phyloP scores from a whole-genome alignment of 2,113 vertebrate genomes.

The Trichechus manatus region DNA sequence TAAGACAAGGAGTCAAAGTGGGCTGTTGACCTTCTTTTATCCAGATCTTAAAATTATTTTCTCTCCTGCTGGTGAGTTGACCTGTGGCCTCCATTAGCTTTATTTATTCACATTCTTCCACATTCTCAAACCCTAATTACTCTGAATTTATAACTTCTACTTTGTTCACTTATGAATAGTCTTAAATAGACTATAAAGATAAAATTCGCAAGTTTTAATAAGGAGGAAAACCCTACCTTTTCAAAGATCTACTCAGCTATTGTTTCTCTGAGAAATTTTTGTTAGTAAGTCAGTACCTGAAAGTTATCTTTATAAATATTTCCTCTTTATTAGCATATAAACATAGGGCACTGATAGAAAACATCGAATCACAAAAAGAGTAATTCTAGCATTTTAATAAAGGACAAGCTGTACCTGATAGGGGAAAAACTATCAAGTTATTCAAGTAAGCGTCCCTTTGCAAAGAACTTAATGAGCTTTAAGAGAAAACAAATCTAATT shows the following conservation, averaged over 20 bases:
- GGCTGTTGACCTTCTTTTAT: not conserved
- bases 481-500: not conserved
- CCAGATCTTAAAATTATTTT: constrained; percentile 20
- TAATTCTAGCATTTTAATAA: not conserved
- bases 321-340: not conserved
- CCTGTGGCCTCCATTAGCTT: not conserved
- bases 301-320: constrained; percentile 34
- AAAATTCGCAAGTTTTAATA: not conserved
- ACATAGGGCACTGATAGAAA: not conserved
- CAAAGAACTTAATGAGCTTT: not conserved
- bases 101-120: constrained; percentile 36
- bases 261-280: constrained; percentile 18
- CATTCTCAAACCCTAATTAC: not conserved
- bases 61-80: not conserved
- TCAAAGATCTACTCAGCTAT: not conserved
- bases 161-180: not conserved
- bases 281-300: not conserved
- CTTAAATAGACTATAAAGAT: not conserved
- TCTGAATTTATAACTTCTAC: constrained; percentile 22
- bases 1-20: not conserved
- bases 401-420: not conserved
- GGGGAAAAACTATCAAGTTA: not conserved
- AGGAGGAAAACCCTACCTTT: not conserved
- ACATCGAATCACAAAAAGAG: not conserved
- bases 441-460: not conserved